Evolutionary conservation across 2,888 invertebrate genomes (phyloP).

Genomic region (Epinotia ramella): DNA sequence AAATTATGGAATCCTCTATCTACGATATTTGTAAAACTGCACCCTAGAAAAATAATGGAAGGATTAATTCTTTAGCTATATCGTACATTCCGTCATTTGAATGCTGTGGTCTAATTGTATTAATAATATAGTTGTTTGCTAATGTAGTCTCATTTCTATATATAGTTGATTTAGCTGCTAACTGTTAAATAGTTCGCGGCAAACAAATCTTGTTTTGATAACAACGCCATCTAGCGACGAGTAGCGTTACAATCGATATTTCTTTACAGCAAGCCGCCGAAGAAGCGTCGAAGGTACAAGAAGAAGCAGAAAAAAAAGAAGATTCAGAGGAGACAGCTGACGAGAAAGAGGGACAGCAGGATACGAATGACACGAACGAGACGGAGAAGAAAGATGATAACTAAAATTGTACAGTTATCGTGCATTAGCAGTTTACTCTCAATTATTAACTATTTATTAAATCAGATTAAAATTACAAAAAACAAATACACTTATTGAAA

Average conservation of each 20-base stretch:
- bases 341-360: constrained; percentile 47
- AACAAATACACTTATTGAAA: background rate
- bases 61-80: too few species aligned
- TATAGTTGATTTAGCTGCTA: too few species aligned
- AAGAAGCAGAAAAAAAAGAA: constrained; percentile 47
- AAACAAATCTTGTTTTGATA: background rate
- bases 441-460: background rate
- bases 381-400: constrained; percentile 42
- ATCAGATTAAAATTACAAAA: background rate
- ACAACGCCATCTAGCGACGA: constrained; percentile 28
- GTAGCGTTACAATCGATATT: constrained; percentile 17
- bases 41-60: too few species aligned
- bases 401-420: background rate
- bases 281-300: constrained; percentile 40
- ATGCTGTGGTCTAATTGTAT: too few species aligned
- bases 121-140: too few species aligned
- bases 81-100: too few species aligned
- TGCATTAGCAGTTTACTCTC: background rate
- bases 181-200: background rate
- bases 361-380: background rate
- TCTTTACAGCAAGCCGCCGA: constrained; percentile 50
- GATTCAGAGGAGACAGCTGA: constrained; percentile 43
- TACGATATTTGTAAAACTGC: too few species aligned
- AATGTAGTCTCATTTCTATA: too few species aligned
- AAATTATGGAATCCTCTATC: too few species aligned